Evolutionary conservation across 2,888 invertebrate genomes (phyloP), one percentile per base, ranked within the genome.

Genomic region (Agonopterix subpropinquella): DNA sequence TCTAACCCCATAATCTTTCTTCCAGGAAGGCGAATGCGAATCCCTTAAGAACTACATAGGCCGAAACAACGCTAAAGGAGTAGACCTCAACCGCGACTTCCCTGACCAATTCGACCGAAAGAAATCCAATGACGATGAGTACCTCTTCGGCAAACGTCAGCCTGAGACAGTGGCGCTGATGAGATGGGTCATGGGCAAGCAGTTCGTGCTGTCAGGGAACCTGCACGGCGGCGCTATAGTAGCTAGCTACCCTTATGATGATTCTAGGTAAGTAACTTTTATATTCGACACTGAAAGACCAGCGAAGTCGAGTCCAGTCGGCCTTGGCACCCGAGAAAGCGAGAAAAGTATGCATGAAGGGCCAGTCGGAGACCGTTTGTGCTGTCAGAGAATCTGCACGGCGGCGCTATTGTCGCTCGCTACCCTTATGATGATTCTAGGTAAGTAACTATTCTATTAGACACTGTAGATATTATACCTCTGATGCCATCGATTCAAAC

Each of bases 191-290:
- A 86, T 92, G 48, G 91, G 91, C 9, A 92, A 94, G 64, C 96
- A 96, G 48, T 98, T 98, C 75, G 97, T 98, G 36, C 88, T 98
- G 45, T 98, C 98, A 0, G 98, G 95, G 1, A 98, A 98, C 80
- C 90, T 98, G 45, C 98, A 98, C 74, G 98, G 97, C n/a, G 98
- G 98, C 2, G 97, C 98, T 37, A 90, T 99, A 1, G 99, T 99
- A 1, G 98, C 98, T 47, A 99, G 98, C 77, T 99, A 98, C 83
- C 99, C 99, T 0, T 99, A 92, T 70, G 98, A 98, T 80, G 94
- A 96, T 76, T 93, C 94, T 11, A 90, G 90, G 95, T 95, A 85
- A 81, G 73, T 5, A 28, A 39, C 39, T 39, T 3, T 39, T 39
- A 0, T 39, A 39, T 28, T 28, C 1, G 28, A 28, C 28, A 28